Conservation (phyloP, 2,797 vertebrate genomes). For the Anguilla megastoma region DNA sequence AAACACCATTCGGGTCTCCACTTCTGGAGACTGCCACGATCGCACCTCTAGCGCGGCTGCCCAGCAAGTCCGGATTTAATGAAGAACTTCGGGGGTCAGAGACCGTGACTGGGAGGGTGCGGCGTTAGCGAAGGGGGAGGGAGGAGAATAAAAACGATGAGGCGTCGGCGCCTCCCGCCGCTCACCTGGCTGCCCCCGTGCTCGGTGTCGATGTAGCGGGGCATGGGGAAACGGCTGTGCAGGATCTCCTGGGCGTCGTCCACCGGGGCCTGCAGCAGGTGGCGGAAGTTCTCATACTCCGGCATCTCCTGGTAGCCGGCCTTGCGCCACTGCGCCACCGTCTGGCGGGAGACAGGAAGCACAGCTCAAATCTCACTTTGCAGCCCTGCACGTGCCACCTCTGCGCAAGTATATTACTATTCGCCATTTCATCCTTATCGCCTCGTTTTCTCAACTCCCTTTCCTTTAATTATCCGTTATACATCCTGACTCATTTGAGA, state of each 20-base stretch:
- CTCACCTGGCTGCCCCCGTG: slow-evolving; percentile 94
- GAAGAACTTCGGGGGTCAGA: background rate
- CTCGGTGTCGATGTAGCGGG: slow-evolving; percentile 94
- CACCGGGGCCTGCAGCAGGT: slow-evolving; percentile 90
- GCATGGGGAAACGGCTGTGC: slow-evolving; percentile 94
- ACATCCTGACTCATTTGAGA: background rate
- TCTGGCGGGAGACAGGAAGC: slow-evolving; percentile 65
- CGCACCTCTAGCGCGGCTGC: background rate
- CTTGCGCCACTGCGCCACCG: slow-evolving; percentile 94
- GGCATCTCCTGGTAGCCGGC: slow-evolving; percentile 94
- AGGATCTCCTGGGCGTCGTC: slow-evolving; percentile 96
- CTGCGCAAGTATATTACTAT: background rate
- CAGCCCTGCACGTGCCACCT: background rate
- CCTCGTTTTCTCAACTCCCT: background rate
- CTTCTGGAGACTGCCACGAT: background rate
- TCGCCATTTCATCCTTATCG: background rate
- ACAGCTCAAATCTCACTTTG: background rate
- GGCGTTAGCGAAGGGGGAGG: too few relatives aligned
- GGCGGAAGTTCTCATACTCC: slow-evolving; percentile 92
- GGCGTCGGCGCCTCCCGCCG: too few relatives aligned
- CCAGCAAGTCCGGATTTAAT: background rate
- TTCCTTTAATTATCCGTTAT: background rate
- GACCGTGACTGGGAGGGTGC: too few relatives aligned
- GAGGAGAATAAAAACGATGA: too few relatives aligned
- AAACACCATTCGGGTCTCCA: background rate